Evolutionary conservation across 2,888 invertebrate genomes (phyloP), one percentile per base, ranked within the genome.

Genomic region (Empis livida): DNA sequence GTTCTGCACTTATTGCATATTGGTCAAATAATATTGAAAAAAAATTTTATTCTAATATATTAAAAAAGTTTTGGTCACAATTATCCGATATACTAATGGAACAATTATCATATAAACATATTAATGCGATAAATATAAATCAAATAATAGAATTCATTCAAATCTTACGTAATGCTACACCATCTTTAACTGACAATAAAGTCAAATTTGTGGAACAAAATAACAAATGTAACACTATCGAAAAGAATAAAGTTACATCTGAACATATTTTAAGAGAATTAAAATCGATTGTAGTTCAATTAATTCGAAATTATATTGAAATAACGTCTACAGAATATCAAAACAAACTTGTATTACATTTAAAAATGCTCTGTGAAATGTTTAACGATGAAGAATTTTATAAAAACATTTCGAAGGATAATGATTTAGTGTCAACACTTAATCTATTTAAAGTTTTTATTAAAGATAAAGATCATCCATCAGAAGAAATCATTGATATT

Each of bases 401-500:
- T 49, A 49, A 59, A 11, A 64, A 65, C 39, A 49, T 77, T 15
- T 73, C 61, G 1, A 62, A 63, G 13, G 56, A 56, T 2, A 59
- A 60, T 5, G 59, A 61, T 39, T 52, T 65, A 5, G 55, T 57
- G 5, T 58, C 57, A 1, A 58, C 65, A 0, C 52, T 67, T 13
- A 55, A 60, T 27, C 55, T 52, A 27, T 61, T 68, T 46, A 50
- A 58, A 1, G 37, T 49, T 4, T 51, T 64, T 14, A 42, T 64
- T 11, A 51, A 45, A 4, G 55, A 69, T 0, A 31, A 57, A 5
- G 72, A 73, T 43, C 73, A 75, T 54, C 67, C 74, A 16, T 72
- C 74, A 37, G 73, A 73, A 52, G 61, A 73, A 31, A 66, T 80
- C 3, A 68, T 82, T 2, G 77, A 81, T 56, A 66, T 85, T 11